Base-by-base conservation (phyloP, 1,140 invertebrate genomes). In the Hycleus phaleratus region DNA sequence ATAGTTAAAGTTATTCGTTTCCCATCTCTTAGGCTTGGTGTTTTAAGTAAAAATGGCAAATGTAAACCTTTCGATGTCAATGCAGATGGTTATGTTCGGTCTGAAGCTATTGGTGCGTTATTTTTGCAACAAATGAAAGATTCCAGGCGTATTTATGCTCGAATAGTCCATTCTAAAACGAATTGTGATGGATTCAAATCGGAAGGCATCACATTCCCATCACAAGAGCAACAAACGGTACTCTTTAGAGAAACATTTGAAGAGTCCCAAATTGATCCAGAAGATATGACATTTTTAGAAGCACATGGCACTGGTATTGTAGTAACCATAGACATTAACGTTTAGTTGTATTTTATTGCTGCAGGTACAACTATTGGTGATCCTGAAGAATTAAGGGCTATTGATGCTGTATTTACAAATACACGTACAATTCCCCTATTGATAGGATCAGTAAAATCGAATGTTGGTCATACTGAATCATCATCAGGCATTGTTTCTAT, bases 371-470 rank as follows among this genome's bases (percentile, higher is more conserved):
- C 76, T 63, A 84, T 87, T 1, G 88, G 88, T 25, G 95, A 97
- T 75, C 86, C 88, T 58, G 91, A 96, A 73, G 95, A 98, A 76
- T 71, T 93, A 1, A 81, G 84, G 64, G 88, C 91, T 0, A 84
- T 97, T n/a, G 85, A 91, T 12, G 83, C 85, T 63, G 80, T 93
- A 2, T 87, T 96, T 67, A 90, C 88, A 58, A 81, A 78, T 3
- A 81, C 81, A 4, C 76, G 86, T 12, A 77, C 65, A 0, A 77
- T 74, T 1, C 90, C 93, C 0, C 75, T 98, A 0, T 73, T 81
- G 26, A 87, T 97, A 61, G 95, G 95, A 3, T 92, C 93, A 0
- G 80, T 95, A 1, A 98, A 98, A 71, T 93, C 93, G 0, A 97
- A 96, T 73, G 80, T 96, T 68, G 95, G 95, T 0, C 95, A 98